Conservation (phyloP, 2,113 vertebrate genomes). For the Corynorhinus townsendii region DNA sequence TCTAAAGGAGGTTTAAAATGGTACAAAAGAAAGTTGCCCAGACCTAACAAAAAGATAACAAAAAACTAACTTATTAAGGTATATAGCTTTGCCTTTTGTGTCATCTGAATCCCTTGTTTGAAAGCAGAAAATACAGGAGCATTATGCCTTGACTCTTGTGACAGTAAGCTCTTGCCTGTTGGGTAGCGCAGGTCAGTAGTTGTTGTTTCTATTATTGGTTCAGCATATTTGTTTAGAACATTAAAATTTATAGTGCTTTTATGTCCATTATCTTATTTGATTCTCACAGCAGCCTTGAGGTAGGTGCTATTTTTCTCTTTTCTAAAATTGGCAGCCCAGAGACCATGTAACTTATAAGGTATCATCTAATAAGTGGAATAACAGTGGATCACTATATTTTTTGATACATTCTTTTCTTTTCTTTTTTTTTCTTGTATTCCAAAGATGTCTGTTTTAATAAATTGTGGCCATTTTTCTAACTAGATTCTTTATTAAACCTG, state of each 20-base stretch:
- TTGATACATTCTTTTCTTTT: neutral
- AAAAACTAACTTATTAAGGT: slow-evolving; percentile 4
- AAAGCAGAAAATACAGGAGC: neutral
- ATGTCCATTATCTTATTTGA: slow-evolving; percentile 19
- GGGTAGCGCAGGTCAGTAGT: neutral
- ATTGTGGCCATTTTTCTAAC: slow-evolving; percentile 6
- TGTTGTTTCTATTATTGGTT: neutral
- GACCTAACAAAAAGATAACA: slow-evolving; percentile 26
- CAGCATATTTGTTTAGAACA: neutral
- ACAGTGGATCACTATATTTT: neutral
- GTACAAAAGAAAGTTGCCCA: neutral
- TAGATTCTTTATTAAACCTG: neutral
- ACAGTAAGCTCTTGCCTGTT: neutral
- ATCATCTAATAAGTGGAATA: neutral
- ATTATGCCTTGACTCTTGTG: neutral
- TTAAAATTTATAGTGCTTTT: slow-evolving; percentile 9
- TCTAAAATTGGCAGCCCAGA: neutral
- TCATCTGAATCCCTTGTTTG: slow-evolving; percentile 4
- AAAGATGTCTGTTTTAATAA: slow-evolving; percentile 17
- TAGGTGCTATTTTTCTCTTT: slow-evolving; percentile 28
- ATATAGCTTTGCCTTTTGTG: neutral
- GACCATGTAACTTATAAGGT: neutral
- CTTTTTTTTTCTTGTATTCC: neutral
- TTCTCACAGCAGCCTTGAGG: neutral
- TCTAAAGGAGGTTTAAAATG: slow-evolving; percentile 30